Evolutionary conservation across 2,797 vertebrate species (phyloP).

Genomic region (Rhinogobio ventralis): DNA sequence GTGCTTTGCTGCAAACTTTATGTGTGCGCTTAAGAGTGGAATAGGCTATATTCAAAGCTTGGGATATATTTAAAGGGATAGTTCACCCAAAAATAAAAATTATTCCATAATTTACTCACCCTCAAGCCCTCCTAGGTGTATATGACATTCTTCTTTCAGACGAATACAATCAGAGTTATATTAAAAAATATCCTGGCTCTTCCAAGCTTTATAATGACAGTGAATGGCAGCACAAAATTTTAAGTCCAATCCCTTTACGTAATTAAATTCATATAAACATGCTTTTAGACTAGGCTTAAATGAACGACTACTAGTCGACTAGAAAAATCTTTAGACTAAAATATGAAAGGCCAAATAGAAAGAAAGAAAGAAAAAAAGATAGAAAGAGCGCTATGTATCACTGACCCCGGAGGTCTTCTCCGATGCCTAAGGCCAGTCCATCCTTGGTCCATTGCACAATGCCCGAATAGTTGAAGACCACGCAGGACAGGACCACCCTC

Average conservation of each 20-base stretch:
- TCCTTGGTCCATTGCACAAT: slow-evolving; percentile 99
- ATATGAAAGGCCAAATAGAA: slow-evolving; percentile 43
- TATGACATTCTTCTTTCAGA: no score
- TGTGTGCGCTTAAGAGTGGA: neutral
- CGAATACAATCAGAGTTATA: no score
- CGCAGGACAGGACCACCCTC: slow-evolving; percentile 87
- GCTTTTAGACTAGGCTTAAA: neutral
- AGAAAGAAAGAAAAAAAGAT: neutral
- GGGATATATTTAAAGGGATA: neutral
- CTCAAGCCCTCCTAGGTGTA: no score
- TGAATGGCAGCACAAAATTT: no score
- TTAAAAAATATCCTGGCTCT: no score
- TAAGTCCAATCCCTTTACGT: neutral
- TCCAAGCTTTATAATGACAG: no score
- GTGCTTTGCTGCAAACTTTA: neutral
- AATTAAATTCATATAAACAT: neutral
- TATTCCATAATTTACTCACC: no score
- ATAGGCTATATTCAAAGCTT: neutral
- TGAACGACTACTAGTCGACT: neutral
- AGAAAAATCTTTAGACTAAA: neutral
- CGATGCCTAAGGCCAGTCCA: slow-evolving; percentile 92
- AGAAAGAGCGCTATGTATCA: neutral
- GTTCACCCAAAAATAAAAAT: no score
- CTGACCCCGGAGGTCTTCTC: slow-evolving; percentile 90
- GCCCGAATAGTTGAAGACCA: slow-evolving; percentile 95